Conservation (phyloP, 2,113 vertebrate species). For the Gymnocephalus cernua region DNA sequence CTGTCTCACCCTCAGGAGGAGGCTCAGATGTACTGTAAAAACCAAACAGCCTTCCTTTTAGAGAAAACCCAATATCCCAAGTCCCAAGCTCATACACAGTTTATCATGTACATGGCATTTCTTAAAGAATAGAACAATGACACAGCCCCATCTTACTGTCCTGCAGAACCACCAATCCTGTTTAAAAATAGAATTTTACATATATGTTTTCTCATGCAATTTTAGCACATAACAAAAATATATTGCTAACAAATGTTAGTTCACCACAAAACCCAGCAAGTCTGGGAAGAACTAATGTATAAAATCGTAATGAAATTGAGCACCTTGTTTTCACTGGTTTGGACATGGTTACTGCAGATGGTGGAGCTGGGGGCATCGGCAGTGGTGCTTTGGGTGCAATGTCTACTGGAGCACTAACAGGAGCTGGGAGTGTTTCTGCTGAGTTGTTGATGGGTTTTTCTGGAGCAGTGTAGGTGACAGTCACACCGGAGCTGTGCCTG, state of each 20-base stretch:
- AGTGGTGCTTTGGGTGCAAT: conserved; percentile 66
- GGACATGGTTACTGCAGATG: conserved; percentile 80
- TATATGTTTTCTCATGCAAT: not conserved
- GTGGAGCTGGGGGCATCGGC: conserved; percentile 81
- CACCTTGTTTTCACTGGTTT: conserved; percentile 87
- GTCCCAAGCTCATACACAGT: not conserved
- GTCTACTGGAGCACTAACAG: conserved; percentile 62
- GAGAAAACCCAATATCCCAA: not conserved
- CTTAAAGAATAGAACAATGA: not conserved
- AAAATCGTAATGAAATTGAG: conserved; percentile 44
- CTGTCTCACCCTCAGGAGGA: conserved; percentile 91
- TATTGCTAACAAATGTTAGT: not conserved
- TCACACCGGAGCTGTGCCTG: conserved; percentile 71
- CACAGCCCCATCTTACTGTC: not conserved
- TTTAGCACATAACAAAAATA: not conserved
- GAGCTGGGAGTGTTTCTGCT: conserved; percentile 37
- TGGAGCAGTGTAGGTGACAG: conserved; percentile 46
- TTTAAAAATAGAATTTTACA: not conserved
- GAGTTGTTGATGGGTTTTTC: conserved; percentile 47
- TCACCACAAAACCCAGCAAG: not conserved
- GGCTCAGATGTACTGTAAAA: conserved; percentile 87
- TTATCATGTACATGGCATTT: not conserved
- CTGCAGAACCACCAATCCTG: not conserved
- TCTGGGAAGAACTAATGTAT: not conserved
- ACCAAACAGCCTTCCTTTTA: conserved; percentile 41